phyloP scores from a whole-genome alignment of 2,888 invertebrate species.

The Tetheella fluctuosa region DNA sequence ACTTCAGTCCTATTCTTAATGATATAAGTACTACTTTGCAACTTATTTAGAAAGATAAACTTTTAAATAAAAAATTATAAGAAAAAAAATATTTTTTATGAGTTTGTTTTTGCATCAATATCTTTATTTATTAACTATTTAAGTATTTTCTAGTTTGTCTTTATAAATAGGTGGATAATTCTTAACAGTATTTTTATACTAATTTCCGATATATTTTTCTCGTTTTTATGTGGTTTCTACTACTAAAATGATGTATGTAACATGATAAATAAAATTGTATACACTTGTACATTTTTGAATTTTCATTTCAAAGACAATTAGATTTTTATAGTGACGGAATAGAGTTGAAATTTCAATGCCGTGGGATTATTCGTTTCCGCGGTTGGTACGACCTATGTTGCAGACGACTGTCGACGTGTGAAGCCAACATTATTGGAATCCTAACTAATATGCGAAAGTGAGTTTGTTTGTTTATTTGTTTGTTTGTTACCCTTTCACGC shows the following conservation, averaged over 20 bases:
- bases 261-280: slow-evolving; percentile 77
- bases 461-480: too few relatives aligned
- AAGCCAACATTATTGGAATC: too few relatives aligned
- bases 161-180: slow-evolving; percentile 44
- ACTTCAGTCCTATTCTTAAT: slow-evolving; percentile 10
- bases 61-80: background rate
- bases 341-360: too few relatives aligned
- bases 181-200: slow-evolving; percentile 80
- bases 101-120: background rate
- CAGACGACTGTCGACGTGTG: too few relatives aligned
- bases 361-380: too few relatives aligned
- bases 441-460: too few relatives aligned
- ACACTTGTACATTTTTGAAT: slow-evolving; percentile 62
- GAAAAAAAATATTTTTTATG: background rate
- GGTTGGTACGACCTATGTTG: too few relatives aligned
- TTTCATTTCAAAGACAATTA: slow-evolving; percentile 29
- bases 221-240: slow-evolving; percentile 73
- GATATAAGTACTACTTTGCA: background rate
- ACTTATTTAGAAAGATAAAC: slow-evolving; percentile 9
- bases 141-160: slow-evolving; percentile 26
- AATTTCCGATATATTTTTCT: slow-evolving; percentile 71
- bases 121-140: slow-evolving; percentile 6
- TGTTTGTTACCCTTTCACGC: too few relatives aligned
- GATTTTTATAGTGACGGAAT: too few relatives aligned
- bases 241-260: slow-evolving; percentile 73